These are phyloP conservation scores for Mastigias papua DNA, from an alignment of 30 jellyfish, hydroid and myxozoan species.

Conservation along the genomic window DNA sequence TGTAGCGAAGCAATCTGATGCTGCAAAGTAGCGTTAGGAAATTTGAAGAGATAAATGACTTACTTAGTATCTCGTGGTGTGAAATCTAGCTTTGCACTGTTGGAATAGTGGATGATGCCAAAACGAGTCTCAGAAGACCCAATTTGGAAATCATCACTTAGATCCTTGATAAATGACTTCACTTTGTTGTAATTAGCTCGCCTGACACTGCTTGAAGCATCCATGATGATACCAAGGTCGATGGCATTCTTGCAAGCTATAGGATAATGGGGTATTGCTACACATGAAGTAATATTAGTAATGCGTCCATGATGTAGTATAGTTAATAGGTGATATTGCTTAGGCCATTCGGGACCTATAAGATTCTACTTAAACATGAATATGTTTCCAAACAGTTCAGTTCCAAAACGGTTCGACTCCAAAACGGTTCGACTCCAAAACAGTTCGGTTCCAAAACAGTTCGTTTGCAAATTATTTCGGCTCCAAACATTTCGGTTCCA, in stretches of 20 bases:
- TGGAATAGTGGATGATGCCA: constrained; percentile 85
- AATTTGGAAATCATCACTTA: constrained; percentile 71
- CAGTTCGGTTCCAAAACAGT: too few species aligned
- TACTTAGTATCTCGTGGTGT: constrained; percentile 43
- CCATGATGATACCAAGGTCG: constrained; percentile 88
- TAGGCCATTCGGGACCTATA: too few species aligned
- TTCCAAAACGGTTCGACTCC: too few species aligned
- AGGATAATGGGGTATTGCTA: too few species aligned
- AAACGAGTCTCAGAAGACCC: constrained; percentile 78
- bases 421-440: too few species aligned
- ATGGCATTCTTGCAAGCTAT: constrained; percentile 82
- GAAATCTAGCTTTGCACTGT: constrained; percentile 66
- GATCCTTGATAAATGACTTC: constrained; percentile 67
- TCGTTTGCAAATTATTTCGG: too few species aligned
- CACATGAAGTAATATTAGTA: too few species aligned
- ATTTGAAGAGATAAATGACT: not conserved
- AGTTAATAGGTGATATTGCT: not conserved
- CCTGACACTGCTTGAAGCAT: constrained; percentile 93
- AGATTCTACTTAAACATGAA: too few species aligned
- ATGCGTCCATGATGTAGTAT: too few species aligned
- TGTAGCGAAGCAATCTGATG: not conserved
- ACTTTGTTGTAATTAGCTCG: constrained; percentile 67
- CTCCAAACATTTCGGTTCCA: too few species aligned
- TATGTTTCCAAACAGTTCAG: too few species aligned
- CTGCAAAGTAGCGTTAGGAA: not conserved